Percentiles rank a stretch among this genome's conserved stretches.
phyloP scores from a whole-genome alignment of 2,888 invertebrate genomes.

The Drosophila phalerata region DNA sequence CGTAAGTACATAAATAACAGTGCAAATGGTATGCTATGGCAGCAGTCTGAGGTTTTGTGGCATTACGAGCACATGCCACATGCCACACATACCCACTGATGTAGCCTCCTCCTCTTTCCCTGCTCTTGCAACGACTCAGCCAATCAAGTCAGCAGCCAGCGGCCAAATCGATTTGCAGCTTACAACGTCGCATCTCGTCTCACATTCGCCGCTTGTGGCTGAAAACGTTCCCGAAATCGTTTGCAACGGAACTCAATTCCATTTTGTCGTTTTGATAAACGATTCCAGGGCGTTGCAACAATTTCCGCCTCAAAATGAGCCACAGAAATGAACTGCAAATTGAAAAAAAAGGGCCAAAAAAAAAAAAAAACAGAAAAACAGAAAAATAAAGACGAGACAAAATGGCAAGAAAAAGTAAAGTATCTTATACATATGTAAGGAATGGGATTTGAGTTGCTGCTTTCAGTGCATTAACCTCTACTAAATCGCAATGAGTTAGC shows the following conservation, averaged over 20 bases:
- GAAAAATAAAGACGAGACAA: conserved; percentile 17
- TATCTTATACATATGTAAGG: conserved; percentile 29
- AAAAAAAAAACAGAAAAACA: not conserved
- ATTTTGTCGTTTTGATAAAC: conserved; percentile 83
- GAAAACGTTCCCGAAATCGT: conserved; percentile 37
- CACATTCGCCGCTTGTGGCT: conserved; percentile 8
- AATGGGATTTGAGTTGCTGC: conserved; percentile 45
- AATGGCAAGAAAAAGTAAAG: conserved; percentile 7
- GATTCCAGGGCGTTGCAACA: conserved; percentile 83
- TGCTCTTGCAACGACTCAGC: conserved; percentile 24
- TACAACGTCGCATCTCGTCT: conserved; percentile 36
- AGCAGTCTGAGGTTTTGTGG: conserved; percentile 8
- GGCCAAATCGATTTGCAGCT: conserved; percentile 80
- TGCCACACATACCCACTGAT: conserved; percentile 23
- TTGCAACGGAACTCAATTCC: conserved; percentile 80
- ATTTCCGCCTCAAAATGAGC: conserved; percentile 81
- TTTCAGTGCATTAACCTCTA: conserved; percentile 80
- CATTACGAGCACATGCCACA: conserved; percentile 26
- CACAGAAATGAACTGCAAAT: conserved; percentile 72
- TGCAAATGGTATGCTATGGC: conserved; percentile 53
- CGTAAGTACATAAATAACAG: conserved; percentile 77
- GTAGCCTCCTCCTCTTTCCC: not conserved
- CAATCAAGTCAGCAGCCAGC: conserved; percentile 68
- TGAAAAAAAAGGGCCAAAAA: conserved; percentile 62
- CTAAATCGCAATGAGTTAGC: conserved; percentile 48